Evolutionary conservation across 2,888 invertebrate species (phyloP), one percentile per base, ranked within the genome.

Genomic region (Zelleria hepariella): DNA sequence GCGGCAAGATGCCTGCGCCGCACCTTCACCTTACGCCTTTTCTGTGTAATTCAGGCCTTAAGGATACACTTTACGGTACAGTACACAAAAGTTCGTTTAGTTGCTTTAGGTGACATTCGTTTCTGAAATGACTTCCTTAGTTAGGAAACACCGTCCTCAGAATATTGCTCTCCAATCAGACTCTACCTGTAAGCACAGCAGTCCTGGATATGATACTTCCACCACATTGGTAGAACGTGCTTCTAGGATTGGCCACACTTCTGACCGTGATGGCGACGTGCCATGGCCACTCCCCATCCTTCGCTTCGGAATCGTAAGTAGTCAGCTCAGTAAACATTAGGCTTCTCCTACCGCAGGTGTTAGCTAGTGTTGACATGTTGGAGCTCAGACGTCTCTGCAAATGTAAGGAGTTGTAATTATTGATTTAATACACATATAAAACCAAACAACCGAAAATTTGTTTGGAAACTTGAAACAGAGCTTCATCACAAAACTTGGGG

Each of bases 241-340:
- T 58, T 15, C 68, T 68, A 1, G 64, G 64, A n/a, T 52, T 18
- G 2, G 61, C 64, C 1, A 59, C 62, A 24, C 74, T 63, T 32
- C 61, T 74, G 24, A 81, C 63, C 21, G 82, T 63, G 2, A 87
- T 66, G 20, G 87, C 87, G 0, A 82, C 84, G 63, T 87, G 87
- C 87, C 87, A 87, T 0, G 87, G 87, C 86, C 86, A 87, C 64
- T 87, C 87, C 0, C 86, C 87, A 5, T 80, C 71, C 24, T 68
- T 67, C 0, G 86, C 75, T 27, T 80, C 77, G 0, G 83, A 78
- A 48, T 77, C 71, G 8, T 82, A 68, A 3, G 80, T 77, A 2
- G 74, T 74, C 62, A 86, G 61, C 62, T 86, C 87, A 2, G 82
- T 75, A 60, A 82, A 73, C n/a, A 74, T 68, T 24, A 86, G 63